Evolutionary conservation across 2,797 vertebrate genomes (phyloP), one percentile per base, ranked within the genome.

Genomic region (Microchirus variegatus): DNA sequence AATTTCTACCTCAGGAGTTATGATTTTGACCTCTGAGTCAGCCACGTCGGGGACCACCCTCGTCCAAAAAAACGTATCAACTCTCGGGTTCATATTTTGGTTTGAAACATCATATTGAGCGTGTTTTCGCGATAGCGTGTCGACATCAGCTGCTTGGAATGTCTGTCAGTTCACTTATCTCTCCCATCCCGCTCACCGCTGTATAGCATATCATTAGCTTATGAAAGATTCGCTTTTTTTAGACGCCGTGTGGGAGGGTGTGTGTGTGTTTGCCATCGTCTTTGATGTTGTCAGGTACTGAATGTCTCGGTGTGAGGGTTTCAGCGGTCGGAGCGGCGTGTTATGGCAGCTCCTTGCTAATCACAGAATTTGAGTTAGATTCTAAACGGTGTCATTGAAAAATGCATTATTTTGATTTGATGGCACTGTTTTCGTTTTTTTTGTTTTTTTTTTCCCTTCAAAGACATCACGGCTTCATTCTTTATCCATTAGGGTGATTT

Each of bases 101-200:
- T 84, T 88, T 31, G 54, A 75, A 78, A 87, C 67, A 77, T 85
- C 82, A 80, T 80, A 89, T 84, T 78, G 78, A 83, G 78, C 52
- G 59, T 70, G 81, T 86, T 86, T 70, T 10, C 13, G 73, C 49
- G 73, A 87, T 85, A 51, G 58, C 15, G 53, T n/a, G 22, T 53
- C 91, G 88, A 92, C 87, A 83, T 92, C 88, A 93, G 80, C 74
- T 73, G 59, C 40, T 3, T 82, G 86, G 91, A 92, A 93, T 92
- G 91, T 84, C 79, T 88, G 79, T 87, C 86, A 76, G 84, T 82
- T 78, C 80, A 58, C 84, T 82, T 74, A 90, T 90, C 88, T 89
- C 84, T 86, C 83, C 80, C 83, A 84, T 70, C 76, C 79, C 55
- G 61, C 72, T 87, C 70, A 54, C 65, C 51, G 50, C 72, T 68